Evolutionary conservation across 2,797 vertebrate species (phyloP), one percentile per base, ranked within the genome.

Genomic region (Discoglossus pictus): DNA sequence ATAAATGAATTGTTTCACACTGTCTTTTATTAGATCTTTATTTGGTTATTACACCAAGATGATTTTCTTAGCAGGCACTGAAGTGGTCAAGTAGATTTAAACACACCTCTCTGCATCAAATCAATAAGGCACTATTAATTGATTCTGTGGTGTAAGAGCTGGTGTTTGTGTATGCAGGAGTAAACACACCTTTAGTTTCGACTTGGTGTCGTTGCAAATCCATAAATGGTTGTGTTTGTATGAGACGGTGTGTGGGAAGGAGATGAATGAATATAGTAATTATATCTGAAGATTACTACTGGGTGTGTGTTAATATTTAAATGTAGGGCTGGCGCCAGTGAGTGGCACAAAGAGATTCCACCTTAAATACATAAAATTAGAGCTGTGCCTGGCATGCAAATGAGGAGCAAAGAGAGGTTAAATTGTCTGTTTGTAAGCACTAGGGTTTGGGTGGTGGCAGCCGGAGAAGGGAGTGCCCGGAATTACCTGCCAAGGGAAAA

Each of bases 301-400:
- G 40, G 68, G 68, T n/a, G 68, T 52, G 68, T 71, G 68, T 71
- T 43, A 40, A 50, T 46, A 59, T 64, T 71, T 64, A 65, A 71
- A 71, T 13, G 53, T 24, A 15, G 17, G 36, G 52, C 47, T 42
- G 61, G 52, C 35, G 53, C 60, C 42, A 35, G 36, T 18, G 42
- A 56, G 50, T 69, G 48, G 54, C 65, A 69, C 56, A 61, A 61
- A 36, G 43, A 59, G 46, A 59, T 71, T 61, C 53, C 68, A 71
- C 61, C 53, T 52, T 58, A 23, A 15, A 23, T 35, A 48, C 44
- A 65, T 36, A 65, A n/a, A 56, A 50, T 58, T 42, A 18, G 17
- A 39, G 43, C 25, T 6, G 18, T 27, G 61, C 6, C 21, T 12
- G 24, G 17, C 34, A 16, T 53, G 35, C 31, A 13, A 59, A 20